Base-by-base conservation (phyloP, 2,797 vertebrate species). In the Limnodromus scolopaceus region DNA sequence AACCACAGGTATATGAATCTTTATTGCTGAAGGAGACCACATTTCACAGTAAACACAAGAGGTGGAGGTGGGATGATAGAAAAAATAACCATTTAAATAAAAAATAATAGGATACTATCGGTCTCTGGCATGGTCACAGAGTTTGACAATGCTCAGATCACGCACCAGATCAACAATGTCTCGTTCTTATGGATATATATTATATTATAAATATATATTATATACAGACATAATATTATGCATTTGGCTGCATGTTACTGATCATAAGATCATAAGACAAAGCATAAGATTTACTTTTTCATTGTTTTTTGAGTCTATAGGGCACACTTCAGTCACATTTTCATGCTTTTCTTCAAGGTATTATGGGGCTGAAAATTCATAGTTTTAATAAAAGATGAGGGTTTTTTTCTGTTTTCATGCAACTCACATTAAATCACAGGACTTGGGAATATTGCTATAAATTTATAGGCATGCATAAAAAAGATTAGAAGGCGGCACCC, bases 1-100 rank as follows among this genome's bases (percentile, higher is more conserved):
- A 97, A 97, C 82, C 58, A 86, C 75, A 95, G 84, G 75, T 96
- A 82, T 89, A 85, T 84, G 84, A 94, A 91, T 93, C 82, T 89
- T 84, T 88, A 81, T 76, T 77, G 84, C 92, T 86, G 74, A 94
- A 75, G 69, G 81, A 80, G 68, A 83, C 61, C 54, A 72, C 36
- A 92, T 92, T 92, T 89, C 89, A 91, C 85, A 93, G 65, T 60
- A 97, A 91, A 87, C 64, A 89, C 0, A 12, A 87, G 54, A 93
- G 30, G 48, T 82, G 30, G 60, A 92, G 22, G 57, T 27, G 11
- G 28, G 22, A 13, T 81, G 32, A 74, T 63, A 60, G 60, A 68
- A 87, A 93, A 91, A 86, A 69, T 61, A 87, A 43, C 22, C 3
- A 2, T 82, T 77, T 60, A 91, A 80, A 87, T 68, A 78, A 79